These are phyloP conservation scores for Spizella passerina DNA, from an alignment of 2,797 vertebrate species.

Conservation along the genomic window DNA sequence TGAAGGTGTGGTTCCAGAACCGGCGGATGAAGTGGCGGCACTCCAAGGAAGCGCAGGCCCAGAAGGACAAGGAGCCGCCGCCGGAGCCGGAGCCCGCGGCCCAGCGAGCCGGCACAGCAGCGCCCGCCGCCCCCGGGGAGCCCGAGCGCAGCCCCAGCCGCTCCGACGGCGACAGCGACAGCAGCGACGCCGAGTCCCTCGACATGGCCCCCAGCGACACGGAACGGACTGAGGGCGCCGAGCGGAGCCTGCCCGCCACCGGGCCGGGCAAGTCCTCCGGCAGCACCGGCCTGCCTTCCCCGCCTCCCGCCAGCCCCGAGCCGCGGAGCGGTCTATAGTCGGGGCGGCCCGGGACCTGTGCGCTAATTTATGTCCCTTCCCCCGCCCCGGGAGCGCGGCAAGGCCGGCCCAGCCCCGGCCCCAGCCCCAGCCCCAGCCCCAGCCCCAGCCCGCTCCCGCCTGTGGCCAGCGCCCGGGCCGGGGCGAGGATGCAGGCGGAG, in stretches of 20 bases:
- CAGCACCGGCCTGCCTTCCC: background rate
- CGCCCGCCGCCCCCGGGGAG: conserved; percentile 70
- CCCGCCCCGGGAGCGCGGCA: background rate
- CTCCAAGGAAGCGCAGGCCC: conserved; percentile 96
- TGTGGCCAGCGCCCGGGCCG: background rate
- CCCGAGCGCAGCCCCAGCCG: conserved; percentile 77
- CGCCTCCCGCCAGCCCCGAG: conserved; percentile 11
- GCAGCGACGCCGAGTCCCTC: conserved; percentile 90
- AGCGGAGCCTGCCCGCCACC: conserved; percentile 78
- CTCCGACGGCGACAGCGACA: conserved; percentile 89
- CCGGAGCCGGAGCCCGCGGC: conserved; percentile 68
- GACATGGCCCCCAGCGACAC: conserved; percentile 83
- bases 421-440: too few species aligned
- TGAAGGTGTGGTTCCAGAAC: conserved; percentile 99
- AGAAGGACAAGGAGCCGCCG: conserved; percentile 95
- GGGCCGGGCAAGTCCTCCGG: conserved; percentile 82
- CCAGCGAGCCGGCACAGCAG: background rate
- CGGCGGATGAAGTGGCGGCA: conserved; percentile 98
- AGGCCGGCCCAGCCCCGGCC: background rate
- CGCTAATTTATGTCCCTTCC: background rate
- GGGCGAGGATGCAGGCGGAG: background rate
- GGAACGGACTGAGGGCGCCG: conserved; percentile 84
- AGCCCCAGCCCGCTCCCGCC: background rate
- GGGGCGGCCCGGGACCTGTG: background rate
- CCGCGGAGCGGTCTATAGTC: conserved; percentile 1